Evolutionary conservation across 2,888 invertebrate species (phyloP).

Genomic region (Rhingia campestris): DNA sequence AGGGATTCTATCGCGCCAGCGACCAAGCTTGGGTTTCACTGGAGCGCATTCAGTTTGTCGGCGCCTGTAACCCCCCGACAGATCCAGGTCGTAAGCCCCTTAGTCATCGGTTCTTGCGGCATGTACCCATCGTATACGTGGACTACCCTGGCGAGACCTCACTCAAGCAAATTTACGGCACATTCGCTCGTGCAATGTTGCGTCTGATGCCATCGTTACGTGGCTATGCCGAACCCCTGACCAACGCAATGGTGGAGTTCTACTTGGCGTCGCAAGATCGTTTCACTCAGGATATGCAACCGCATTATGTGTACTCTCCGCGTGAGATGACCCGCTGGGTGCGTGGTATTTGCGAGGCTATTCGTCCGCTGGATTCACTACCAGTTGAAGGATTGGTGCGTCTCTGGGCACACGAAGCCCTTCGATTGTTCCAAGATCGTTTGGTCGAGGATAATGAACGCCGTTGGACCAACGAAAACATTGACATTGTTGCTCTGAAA

Average conservation of each 20-base stretch:
- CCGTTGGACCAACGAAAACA: conserved; percentile 98
- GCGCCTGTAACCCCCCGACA: conserved; percentile 99
- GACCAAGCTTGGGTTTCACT: conserved; percentile 98
- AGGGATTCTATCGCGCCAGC: conserved; percentile 92
- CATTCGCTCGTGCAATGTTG: conserved; percentile 99
- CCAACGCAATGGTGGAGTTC: conserved; percentile 99
- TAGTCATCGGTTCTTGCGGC: conserved; percentile 93
- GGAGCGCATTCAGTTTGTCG: conserved; percentile 99
- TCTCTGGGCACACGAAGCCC: conserved; percentile 99
- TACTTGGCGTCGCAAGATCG: conserved; percentile 98
- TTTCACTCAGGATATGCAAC: conserved; percentile 99
- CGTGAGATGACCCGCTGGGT: conserved; percentile 99
- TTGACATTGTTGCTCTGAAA: conserved; percentile 94
- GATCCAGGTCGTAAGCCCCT: conserved; percentile 99
- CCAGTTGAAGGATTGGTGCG: conserved; percentile 97
- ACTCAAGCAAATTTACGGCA: conserved; percentile 98
- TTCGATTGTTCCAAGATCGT: conserved; percentile 97
- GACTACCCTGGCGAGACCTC: conserved; percentile 99
- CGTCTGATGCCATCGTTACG: conserved; percentile 95
- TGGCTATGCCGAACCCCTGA: conserved; percentile 97
- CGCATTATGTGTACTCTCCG: conserved; percentile 99
- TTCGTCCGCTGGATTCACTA: conserved; percentile 95
- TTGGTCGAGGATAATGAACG: conserved; percentile 97
- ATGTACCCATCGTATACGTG: conserved; percentile 99
- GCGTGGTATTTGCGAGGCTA: conserved; percentile 99